Evolutionary conservation across 2,113 vertebrate genomes (phyloP), one percentile per base, ranked within the genome.

Genomic region (Diphyllodes magnificus): DNA sequence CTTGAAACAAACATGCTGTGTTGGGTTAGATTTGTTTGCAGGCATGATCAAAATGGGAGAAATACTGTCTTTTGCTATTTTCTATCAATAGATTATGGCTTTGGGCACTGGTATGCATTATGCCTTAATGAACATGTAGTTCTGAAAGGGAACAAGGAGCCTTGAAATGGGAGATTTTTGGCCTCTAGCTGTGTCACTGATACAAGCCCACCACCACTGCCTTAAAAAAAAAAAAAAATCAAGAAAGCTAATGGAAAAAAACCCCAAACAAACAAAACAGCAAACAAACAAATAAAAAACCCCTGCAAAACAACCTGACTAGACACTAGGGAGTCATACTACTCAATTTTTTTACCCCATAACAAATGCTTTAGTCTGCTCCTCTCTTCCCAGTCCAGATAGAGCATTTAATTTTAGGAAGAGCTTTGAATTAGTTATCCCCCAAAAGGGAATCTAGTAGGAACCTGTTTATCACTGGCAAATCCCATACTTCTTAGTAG

Each of bases 11-110:
- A 64, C 40, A n/a, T 54, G 30, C 47, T 65, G 17, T 63, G 20
- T n/a, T 87, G 57, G 15, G 19, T 65, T 83, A 59, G 23, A 71
- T 88, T 71, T 90, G 35, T 92, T 92, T 94, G 35, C 60, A 93
- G 50, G 3, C 60, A 73, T 66, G 42, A 69, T 73, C 25, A 81
- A 83, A 88, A 88, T 66, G 35, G 35, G 33, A 92, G 20, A 7
- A 81, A 50, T 59, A 47, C 10, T 37, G 47, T 78, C 30, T 72
- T 61, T 65, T 76, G 7, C 19, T 69, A 15, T 68, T 82, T 94
- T 54, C 8, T 70, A 40, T n/a, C 45, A 61, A n/a, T 44, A 54
- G n/a, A 45, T 64, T 47, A 37, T 63, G 27, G 8, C 15, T 94
- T 82, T 72, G 7, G 70, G n/a, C 42, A 24, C 6, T 69, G n/a